Evolutionary conservation across 2,888 invertebrate species (phyloP), one percentile per base, ranked within the genome.

Genomic region (Sicus ferrugineus): DNA sequence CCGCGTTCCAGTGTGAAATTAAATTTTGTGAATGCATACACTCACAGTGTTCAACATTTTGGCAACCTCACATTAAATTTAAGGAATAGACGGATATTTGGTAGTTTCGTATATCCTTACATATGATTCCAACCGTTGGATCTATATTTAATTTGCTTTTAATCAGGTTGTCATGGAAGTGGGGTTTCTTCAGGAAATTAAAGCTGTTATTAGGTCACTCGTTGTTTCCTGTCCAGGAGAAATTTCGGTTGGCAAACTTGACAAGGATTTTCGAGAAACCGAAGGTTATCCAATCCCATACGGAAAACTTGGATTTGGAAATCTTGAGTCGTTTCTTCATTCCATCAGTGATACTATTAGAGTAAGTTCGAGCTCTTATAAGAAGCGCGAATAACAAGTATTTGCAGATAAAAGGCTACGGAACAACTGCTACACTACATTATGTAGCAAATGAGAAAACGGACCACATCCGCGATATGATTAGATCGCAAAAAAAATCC

Each of bases 151-250:
- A 34, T 34, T 34, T 34, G 14, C n/a, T 42, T 42, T 42, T n/a
- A n/a, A n/a, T n/a, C n/a, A 42, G n/a, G 42, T 42, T 6, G 19
- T 52, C 31, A 82, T 82, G 81, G 77, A 77, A 23, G 68, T 72
- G 4, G 76, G 79, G 0, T 68, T 75, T 14, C 65, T 82, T 5
- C 73, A 72, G 48, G 74, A 77, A 70, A 78, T 80, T 1, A 83
- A 83, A 50, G 75, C 74, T 9, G 74, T 83, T 0, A 76, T 83
- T 0, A 82, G 78, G 64, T 79, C 83, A 0, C 68, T 83, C 21
- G 75, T 83, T 4, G 67, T 82, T 26, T 83, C 84, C 0, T 69
- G 76, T 3, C 80, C 83, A 0, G 61, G 69, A 0, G 70, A 71
- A 0, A 75, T 83, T 70, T 80, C 79, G 0, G 58, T 83, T 0